Evolutionary conservation across 1,140 invertebrate species (phyloP).

Genomic region (Drosophila neocordata): DNA sequence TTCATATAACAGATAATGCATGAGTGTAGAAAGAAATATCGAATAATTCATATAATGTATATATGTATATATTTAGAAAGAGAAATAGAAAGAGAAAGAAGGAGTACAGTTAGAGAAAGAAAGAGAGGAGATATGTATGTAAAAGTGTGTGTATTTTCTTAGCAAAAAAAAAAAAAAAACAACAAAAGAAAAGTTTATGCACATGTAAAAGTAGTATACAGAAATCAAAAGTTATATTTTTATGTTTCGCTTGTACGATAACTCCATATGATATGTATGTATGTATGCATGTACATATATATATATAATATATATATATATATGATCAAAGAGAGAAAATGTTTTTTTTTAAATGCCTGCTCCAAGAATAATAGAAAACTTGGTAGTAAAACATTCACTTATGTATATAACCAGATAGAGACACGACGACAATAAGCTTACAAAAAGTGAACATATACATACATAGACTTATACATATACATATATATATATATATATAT

Average conservation of each 20-base stretch:
- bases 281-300: too few species aligned
- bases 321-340: too few species aligned
- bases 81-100: conserved; percentile 7
- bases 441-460: neutral
- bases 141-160: neutral
- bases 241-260: neutral
- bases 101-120: neutral
- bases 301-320: too few species aligned
- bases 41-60: conserved; percentile 55
- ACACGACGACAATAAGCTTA: conserved; percentile 19
- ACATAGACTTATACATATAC: neutral
- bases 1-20: conserved; percentile 17
- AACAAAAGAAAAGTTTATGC: neutral
- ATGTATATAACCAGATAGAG: neutral
- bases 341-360: neutral
- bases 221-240: neutral
- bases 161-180: neutral
- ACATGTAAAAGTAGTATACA: neutral
- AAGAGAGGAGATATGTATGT: neutral
- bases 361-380: neutral
- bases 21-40: conserved; percentile 62
- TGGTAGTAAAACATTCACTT: neutral
- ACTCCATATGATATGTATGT: neutral
- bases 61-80: neutral
- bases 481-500: neutral